A percentile compares a stretch with the other conserved stretches of the same genome.
Conservation (phyloP, 1,140 invertebrate genomes). For the Megalonaias nervosa region DNA sequence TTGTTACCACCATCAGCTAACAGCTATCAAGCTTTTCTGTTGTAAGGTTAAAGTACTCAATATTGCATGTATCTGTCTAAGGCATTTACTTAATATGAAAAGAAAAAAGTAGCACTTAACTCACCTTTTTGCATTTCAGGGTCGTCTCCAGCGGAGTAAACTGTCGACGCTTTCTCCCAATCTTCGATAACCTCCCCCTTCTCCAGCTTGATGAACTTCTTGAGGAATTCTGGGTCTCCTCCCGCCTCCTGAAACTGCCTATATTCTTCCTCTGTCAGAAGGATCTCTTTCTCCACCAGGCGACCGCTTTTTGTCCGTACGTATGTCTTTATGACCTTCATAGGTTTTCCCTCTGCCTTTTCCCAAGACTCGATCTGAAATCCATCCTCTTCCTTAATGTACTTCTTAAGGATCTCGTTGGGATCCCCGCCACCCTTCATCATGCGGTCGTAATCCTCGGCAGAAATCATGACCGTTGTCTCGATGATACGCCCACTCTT, state of each 20-base stretch:
- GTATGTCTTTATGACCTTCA: slow-evolving; percentile 67
- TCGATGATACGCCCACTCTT: slow-evolving; percentile 69
- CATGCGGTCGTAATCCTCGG: slow-evolving; percentile 68
- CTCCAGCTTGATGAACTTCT: slow-evolving; percentile 64
- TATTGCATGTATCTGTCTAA: too few relatives aligned
- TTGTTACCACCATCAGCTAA: too few relatives aligned
- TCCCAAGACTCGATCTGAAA: slow-evolving; percentile 64
- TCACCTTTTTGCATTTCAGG: slow-evolving; percentile 55
- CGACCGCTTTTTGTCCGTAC: slow-evolving; percentile 68
- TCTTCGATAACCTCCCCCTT: slow-evolving; percentile 67
- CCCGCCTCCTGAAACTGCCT: slow-evolving; percentile 62
- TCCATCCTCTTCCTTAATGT: slow-evolving; percentile 55
- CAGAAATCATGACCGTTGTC: slow-evolving; percentile 66
- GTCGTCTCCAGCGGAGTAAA: slow-evolving; percentile 64
- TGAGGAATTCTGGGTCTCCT: slow-evolving; percentile 66
- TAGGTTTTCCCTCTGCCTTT: slow-evolving; percentile 48
- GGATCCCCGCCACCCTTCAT: slow-evolving; percentile 59
- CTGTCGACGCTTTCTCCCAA: slow-evolving; percentile 69
- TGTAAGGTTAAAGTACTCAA: too few relatives aligned
- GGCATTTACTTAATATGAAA: too few relatives aligned
- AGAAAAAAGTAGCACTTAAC: not conserved
- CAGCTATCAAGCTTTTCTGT: too few relatives aligned
- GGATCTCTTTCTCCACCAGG: slow-evolving; percentile 66
- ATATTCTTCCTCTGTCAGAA: slow-evolving; percentile 70
- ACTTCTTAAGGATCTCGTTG: slow-evolving; percentile 60